Conservation (phyloP, 2,113 vertebrate species). For the Empidonax alnorum region DNA sequence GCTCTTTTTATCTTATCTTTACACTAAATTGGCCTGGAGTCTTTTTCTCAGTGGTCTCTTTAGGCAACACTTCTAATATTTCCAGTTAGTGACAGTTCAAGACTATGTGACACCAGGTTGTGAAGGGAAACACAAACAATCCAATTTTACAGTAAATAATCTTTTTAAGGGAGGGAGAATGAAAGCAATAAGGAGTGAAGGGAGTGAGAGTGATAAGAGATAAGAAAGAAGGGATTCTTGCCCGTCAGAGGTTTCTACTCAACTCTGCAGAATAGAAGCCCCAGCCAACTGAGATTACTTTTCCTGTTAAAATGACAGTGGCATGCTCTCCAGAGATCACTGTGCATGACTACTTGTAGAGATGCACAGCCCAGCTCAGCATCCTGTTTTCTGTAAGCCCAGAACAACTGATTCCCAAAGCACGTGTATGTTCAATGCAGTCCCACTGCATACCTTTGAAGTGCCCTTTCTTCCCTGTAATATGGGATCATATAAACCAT, state of each 20-base stretch:
- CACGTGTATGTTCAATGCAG: rapidly evolving
- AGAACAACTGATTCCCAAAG: background rate
- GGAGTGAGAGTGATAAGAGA: background rate
- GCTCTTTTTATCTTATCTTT: no score
- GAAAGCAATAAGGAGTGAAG: background rate
- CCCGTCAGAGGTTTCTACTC: background rate
- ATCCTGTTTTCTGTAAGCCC: background rate
- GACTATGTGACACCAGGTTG: background rate
- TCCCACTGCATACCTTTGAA: rapidly evolving
- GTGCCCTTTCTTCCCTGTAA: background rate
- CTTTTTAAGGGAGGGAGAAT: background rate
- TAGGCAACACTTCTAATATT: background rate
- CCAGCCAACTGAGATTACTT: background rate
- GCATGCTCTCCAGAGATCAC: background rate
- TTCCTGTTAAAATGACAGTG: background rate
- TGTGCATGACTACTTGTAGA: rapidly evolving
- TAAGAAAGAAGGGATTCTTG: background rate
- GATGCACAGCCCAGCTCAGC: background rate
- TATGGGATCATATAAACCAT: rapidly evolving
- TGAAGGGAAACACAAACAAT: background rate
- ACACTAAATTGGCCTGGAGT: no score
- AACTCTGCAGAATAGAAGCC: background rate
- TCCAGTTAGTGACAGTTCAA: background rate
- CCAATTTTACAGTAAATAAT: background rate
- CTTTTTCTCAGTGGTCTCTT: no score